phyloP scores from a whole-genome alignment of 2,888 invertebrate genomes.

The Macrophya alboannulata region DNA sequence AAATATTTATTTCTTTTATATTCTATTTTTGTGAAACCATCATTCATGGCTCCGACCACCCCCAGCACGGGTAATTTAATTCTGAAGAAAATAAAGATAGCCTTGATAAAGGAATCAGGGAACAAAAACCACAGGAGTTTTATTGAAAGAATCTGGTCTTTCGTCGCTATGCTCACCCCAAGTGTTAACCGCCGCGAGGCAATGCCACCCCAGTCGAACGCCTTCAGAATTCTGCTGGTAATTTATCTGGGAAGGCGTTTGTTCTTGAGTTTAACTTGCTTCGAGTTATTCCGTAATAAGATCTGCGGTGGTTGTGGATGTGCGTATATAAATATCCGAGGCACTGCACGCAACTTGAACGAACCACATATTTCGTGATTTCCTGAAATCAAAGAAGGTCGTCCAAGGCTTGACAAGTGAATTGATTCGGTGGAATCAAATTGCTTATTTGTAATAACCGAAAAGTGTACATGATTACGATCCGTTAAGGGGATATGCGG shows the following conservation, averaged over 20 bases:
- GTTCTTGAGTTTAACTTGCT: conserved; percentile 40
- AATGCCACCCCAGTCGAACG: conserved; percentile 35
- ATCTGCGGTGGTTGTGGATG: conserved; percentile 19
- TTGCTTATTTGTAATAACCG: neutral
- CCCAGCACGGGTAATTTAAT: conserved; percentile 30
- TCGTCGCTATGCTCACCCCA: conserved; percentile 37
- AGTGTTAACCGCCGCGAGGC: conserved; percentile 49
- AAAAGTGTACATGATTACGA: conserved; percentile 11
- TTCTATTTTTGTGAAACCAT: neutral
- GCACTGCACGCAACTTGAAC: conserved; percentile 23
- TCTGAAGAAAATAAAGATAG: conserved; percentile 42
- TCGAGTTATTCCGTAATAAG: conserved; percentile 43
- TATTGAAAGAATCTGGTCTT: conserved; percentile 52
- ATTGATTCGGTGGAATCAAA: conserved; percentile 9
- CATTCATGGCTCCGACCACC: neutral
- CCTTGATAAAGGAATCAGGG: conserved; percentile 43
- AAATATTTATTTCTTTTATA: neutral
- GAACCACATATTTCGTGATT: conserved; percentile 2
- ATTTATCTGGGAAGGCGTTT: conserved; percentile 38
- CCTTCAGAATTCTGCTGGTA: conserved; percentile 39
- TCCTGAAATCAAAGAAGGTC: neutral
- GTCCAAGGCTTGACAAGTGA: conserved; percentile 6
- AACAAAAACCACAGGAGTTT: conserved; percentile 44
- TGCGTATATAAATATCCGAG: conserved; percentile 11
- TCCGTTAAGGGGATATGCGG: neutral